Base-by-base conservation (phyloP, 2,113 vertebrate species). In the Astur gentilis region DNA sequence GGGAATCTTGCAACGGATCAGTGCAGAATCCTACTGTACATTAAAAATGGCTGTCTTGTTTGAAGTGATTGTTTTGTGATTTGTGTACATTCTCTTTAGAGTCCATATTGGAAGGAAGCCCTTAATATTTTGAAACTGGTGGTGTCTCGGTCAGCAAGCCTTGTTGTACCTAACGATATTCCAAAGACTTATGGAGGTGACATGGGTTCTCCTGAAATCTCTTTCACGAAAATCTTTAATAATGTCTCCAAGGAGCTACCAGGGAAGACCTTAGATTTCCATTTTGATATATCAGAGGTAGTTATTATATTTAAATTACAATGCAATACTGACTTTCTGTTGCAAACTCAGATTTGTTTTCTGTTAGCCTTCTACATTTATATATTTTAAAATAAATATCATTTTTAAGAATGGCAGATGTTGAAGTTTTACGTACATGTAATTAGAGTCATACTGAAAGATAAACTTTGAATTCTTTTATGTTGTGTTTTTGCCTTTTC, bases 211-310 rank as follows among this genome's bases (percentile, higher is more conserved):
- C 99, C 99, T 16, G 99, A 99, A 98, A 99, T 99, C 69, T 99
- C 99, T 71, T 99, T 99, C 92, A 99, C 99, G 0, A 99, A 99
- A 90, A 99, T 99, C 88, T 99, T 99, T 97, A 99, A 99, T 98
- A 99, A 99, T 87, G 98, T 99, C 29, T 99, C 99, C 3, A 99
- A 99, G 97, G 99, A 99, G 95, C 98, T 99, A 60, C 99, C 99
- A 4, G 99, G 99, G n/a, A 99, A 99, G 98, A 99, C 99, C 22
- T 98, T 99, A 92, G 99, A 99, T 98, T 99, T 99, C 97, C 99
- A 99, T 98, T 99, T 99, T 96, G 99, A 99, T 98, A 99, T 99
- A 97, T 99, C 99, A 58, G 99, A 99, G 99, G 99, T 99, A 98
- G 98, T 69, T 61, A 49, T 54, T 91, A 11, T 82, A 16, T 89